Percentiles rank a stretch among this genome's conserved stretches.
Evolutionary conservation across 2,113 vertebrate genomes (phyloP).

Genomic region (Coptodon rendalli): DNA sequence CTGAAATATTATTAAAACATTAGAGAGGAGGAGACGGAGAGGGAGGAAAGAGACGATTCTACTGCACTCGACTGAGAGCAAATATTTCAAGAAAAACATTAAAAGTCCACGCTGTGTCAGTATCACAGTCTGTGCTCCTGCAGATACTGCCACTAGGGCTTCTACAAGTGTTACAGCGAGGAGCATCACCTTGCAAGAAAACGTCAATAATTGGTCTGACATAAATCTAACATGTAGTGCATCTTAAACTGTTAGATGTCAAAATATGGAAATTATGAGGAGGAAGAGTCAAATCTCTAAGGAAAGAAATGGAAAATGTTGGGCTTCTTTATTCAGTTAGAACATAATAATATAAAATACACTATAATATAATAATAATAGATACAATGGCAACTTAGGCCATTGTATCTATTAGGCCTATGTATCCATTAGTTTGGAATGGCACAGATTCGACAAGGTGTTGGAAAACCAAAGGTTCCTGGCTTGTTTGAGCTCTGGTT

Average conservation of each 20-base stretch:
- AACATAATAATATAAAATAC: not conserved
- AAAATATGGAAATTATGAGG: not conserved
- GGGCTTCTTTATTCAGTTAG: not conserved
- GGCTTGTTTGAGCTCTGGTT: not conserved
- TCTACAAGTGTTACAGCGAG: not conserved
- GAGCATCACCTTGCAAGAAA: not conserved
- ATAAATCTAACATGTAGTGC: not conserved
- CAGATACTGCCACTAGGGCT: not conserved
- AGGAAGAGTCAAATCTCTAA: not conserved
- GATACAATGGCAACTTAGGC: not conserved
- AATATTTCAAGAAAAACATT: constrained; percentile 2
- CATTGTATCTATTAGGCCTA: no score
- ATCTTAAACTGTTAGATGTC: not conserved
- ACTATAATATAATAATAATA: not conserved
- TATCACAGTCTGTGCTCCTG: not conserved
- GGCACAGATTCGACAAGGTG: not conserved
- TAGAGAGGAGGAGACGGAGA: constrained; percentile 23
- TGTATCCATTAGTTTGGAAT: not conserved
- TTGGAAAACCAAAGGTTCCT: not conserved
- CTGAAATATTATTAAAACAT: constrained; percentile 50
- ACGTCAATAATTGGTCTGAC: not conserved
- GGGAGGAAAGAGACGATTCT: constrained; percentile 3
- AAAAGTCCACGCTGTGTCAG: not conserved
- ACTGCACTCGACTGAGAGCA: not conserved
- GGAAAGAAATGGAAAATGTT: not conserved